Conservation (phyloP, 37 sponge, comb jelly and placozoan genomes). For the Chondrilla cf. caribensis region DNA sequence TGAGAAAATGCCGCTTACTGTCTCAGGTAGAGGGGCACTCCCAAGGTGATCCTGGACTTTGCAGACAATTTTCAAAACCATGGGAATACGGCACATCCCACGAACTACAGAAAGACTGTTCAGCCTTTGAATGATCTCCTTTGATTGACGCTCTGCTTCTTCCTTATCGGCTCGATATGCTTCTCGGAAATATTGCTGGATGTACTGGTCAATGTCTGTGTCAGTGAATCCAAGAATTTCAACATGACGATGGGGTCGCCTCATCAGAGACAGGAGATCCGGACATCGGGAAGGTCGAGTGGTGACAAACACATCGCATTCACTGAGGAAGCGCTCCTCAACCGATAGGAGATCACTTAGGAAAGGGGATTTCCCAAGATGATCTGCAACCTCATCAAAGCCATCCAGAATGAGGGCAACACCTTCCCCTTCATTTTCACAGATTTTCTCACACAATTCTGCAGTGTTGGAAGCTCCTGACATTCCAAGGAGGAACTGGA, state of each 20-base stretch:
- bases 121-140: background rate
- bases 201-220: background rate
- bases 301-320: constrained; percentile 14
- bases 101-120: background rate
- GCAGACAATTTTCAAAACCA: constrained; percentile 3
- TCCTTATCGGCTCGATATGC: no score
- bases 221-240: constrained; percentile 20
- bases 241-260: background rate
- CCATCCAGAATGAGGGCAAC: background rate
- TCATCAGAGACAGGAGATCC: constrained; percentile 1
- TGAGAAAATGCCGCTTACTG: background rate
- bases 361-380: background rate
- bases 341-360: background rate
- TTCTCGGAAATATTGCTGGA: background rate
- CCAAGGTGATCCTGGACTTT: constrained; percentile 3
- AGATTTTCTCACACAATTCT: background rate
- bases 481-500: background rate
- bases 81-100: background rate
- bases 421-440: background rate
- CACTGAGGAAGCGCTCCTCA: background rate
- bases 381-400: background rate
- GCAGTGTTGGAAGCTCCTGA: background rate
- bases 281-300: constrained; percentile 3
- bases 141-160: background rate
- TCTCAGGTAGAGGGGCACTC: background rate